phyloP scores from a whole-genome alignment of 2,888 invertebrate species.

The Polia nebulosa region DNA sequence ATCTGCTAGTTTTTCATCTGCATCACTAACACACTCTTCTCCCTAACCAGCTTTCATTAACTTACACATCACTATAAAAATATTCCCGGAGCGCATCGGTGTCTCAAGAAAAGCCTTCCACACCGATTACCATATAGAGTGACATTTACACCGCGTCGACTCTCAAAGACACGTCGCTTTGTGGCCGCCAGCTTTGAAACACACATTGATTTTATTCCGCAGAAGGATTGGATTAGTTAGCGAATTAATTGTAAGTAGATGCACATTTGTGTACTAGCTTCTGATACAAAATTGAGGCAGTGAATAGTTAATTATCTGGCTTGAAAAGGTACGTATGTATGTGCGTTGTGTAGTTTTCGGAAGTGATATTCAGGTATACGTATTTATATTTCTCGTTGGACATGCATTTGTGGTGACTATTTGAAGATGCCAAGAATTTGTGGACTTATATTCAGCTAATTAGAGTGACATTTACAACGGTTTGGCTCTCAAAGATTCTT shows the following conservation, averaged over 20 bases:
- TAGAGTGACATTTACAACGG: slow-evolving; percentile 79
- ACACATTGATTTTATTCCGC: slow-evolving; percentile 55
- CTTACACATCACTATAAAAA: slow-evolving; percentile 66
- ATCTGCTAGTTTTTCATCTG: slow-evolving; percentile 4
- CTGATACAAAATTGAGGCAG: slow-evolving; percentile 8
- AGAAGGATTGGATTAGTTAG: slow-evolving; percentile 47
- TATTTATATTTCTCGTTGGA: too few relatives aligned
- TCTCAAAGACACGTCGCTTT: slow-evolving; percentile 70
- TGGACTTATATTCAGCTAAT: background rate
- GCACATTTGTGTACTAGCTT: slow-evolving; percentile 35
- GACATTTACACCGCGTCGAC: slow-evolving; percentile 76
- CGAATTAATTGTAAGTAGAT: slow-evolving; percentile 49
- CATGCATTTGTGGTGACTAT: too few relatives aligned
- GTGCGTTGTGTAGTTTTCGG: too few relatives aligned
- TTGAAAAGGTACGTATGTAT: too few relatives aligned
- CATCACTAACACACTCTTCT: background rate
- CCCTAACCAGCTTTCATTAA: slow-evolving; percentile 64
- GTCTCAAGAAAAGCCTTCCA: slow-evolving; percentile 69
- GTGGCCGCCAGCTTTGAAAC: slow-evolving; percentile 57
- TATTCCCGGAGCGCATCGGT: slow-evolving; percentile 66
- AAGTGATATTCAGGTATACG: too few relatives aligned
- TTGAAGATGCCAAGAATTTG: background rate
- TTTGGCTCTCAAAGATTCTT: slow-evolving; percentile 69
- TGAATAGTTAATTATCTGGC: too few relatives aligned
- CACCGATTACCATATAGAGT: slow-evolving; percentile 79